Evolutionary conservation across 2,797 vertebrate genomes (phyloP), one percentile per base, ranked within the genome.

Genomic region (Danio aesculapii): DNA sequence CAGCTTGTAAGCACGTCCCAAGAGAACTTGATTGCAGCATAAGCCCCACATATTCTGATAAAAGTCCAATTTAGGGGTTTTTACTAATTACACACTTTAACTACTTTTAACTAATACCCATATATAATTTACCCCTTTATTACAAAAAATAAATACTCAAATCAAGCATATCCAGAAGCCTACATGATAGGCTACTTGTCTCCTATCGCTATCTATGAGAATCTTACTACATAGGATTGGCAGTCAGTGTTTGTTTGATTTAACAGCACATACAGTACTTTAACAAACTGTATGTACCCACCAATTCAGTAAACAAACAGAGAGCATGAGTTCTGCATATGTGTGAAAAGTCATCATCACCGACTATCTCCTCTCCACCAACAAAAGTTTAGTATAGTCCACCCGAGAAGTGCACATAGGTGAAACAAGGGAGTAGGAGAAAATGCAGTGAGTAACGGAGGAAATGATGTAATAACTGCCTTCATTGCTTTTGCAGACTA

Each of bases 241-340:
- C 50, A 61, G 69, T 50, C 19, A 59, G 39, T 75, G 57, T 70
- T 44, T 43, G 41, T 85, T 82, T 83, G 77, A 59, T 84, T 83
- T 79, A 77, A 83, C 83, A 83, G 66, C 52, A 55, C 64, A 30
- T 30, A 30, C 30, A 30, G 72, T 81, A 77, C 81, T 84, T 68
- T 30, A 62, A 67, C 73, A 83, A 71, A 85, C 62, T 81, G 55
- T 52, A 62, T 81, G 85, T 86, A 77, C 85, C 81, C 57, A 81
- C 49, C 77, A 76, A 49, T 75, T 78, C 59, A 82, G 75, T 86
- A 83, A 86, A 82, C 72, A 57, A 81, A 81, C 43, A 75, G 66
- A 30, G 61, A 68, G 11, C 5, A 58, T 49, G 43, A 1, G 21
- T 50, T 17, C 46, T 75, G 64, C 16, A 14, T 79, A 67, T 58